A percentile compares a stretch with the other conserved stretches of the same genome.
Conservation (phyloP, 92 coral and sea anemone species). For the Umimayanthus chanpuru region DNA sequence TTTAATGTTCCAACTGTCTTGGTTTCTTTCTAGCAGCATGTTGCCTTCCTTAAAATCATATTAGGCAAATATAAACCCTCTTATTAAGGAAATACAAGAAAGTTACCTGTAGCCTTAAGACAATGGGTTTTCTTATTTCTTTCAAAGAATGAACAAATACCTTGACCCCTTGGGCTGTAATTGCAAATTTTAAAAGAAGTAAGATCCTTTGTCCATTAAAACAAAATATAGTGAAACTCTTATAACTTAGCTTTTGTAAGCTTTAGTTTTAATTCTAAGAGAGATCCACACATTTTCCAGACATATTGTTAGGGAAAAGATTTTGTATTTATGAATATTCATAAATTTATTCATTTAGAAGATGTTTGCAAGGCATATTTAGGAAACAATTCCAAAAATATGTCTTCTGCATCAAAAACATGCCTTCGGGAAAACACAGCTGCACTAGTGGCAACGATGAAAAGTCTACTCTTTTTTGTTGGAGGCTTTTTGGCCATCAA, state of each 20-base stretch:
- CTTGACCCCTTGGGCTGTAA: neutral
- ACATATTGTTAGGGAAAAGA: too few relatives aligned
- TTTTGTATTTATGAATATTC: neutral
- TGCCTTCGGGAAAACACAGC: neutral
- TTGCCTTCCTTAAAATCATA: neutral
- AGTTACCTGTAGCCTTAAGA: conserved; percentile 31
- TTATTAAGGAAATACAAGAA: neutral
- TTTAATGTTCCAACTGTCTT: neutral
- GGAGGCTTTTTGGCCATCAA: neutral
- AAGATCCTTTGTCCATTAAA: neutral
- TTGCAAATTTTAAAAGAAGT: neutral
- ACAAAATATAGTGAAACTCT: neutral
- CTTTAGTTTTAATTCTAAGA: too few relatives aligned
- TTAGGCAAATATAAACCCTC: conserved; percentile 17
- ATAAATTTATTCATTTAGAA: conserved; percentile 9
- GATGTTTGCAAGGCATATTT: neutral
- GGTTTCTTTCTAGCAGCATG: neutral
- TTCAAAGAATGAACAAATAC: neutral
- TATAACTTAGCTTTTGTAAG: neutral
- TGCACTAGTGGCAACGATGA: neutral
- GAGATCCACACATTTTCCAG: neutral
- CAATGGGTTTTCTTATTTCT: neutral
- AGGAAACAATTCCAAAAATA: conserved; percentile 4
- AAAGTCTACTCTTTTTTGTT: neutral
- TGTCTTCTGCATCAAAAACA: neutral